These are phyloP conservation scores for Tethea ocularis DNA, from an alignment of 2,888 invertebrate species.

Conservation along the genomic window DNA sequence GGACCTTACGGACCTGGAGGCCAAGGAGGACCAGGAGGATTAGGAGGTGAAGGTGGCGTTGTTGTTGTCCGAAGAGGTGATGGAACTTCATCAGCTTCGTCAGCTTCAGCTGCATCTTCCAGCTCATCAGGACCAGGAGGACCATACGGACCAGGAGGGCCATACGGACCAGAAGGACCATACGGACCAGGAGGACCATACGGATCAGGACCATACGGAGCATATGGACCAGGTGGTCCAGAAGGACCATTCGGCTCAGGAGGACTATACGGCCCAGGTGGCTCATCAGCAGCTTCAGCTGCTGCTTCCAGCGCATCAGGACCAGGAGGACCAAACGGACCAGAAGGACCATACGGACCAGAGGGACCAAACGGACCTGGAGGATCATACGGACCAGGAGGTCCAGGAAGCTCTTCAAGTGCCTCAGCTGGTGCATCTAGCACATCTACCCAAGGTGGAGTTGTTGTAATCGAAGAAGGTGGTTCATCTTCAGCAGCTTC, in stretches of 20 bases:
- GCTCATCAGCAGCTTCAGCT: slow-evolving; percentile 10
- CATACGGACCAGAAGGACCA: not conserved
- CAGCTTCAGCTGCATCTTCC: not conserved
- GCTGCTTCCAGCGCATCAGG: slow-evolving; percentile 18
- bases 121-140: slow-evolving; percentile 10
- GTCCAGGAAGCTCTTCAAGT: not conserved
- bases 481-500: no score
- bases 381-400: not conserved
- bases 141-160: slow-evolving; percentile 6
- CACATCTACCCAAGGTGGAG: no score
- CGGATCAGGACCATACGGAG: slow-evolving; percentile 4
- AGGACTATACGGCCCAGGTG: not conserved
- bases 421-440: not conserved
- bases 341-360: not conserved
- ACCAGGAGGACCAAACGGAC: slow-evolving; percentile 7
- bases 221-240: not conserved
- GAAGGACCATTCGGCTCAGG: not conserved
- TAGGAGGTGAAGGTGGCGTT: not conserved
- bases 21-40: slow-evolving; percentile 2
- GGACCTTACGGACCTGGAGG: not conserved
- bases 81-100: not conserved
- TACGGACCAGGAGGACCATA: slow-evolving; percentile 5
- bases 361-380: not conserved
- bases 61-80: no score
- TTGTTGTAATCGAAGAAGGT: no score